Evolutionary conservation across 2,113 vertebrate genomes (phyloP), one percentile per base, ranked within the genome.

Genomic region (Pedetes capensis): DNA sequence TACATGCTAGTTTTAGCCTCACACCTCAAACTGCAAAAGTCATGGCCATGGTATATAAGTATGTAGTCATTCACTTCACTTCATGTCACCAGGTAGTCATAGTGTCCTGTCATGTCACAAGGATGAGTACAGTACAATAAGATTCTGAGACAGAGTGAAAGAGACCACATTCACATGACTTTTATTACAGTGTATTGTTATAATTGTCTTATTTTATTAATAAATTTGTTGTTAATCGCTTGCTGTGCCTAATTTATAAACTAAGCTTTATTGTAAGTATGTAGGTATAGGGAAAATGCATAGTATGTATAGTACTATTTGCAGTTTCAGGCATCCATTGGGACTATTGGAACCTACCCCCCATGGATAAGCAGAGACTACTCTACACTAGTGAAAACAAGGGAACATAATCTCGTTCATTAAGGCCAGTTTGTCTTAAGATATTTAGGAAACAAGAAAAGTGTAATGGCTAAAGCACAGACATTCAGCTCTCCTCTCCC

Each of bases 311-410:
- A 20, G 23, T 55, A 27, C 22, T 69, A 12, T 25, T 2, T 14
- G 5, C 20, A 20, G 39, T 57, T 37, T n/a, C 32, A 14, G 9
- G 44, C 20, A n/a, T 32, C 23, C 17, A 22, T 29, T n/a, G 16
- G 39, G 13, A 10, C 6, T 63, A 57, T 14, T 2, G 5, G 25
- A 53, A 51, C 2, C 6, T 2, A 64, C 5, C 11, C 44, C 2
- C 23, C 12, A 27, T 14, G 49, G 11, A 57, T 44, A 57, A 51
- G 22, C 2, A 34, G 34, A 37, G 75, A 25, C 6, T 13, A 81
- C 14, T 29, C n/a, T 22, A 32, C 39, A 44, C 25, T 32, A 57
- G 34, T 32, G 11, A 81, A 11, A 34, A 44, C 37, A 53, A 57
- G 59, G 42, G 17, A 53, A 89, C 29, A 32, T 59, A 42, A 23